Percentiles rank a stretch among this genome's conserved stretches.
These are phyloP conservation scores for Eucidaris tribuloides DNA, from an alignment of 35 echinoderm and acorn worm species.

Conservation along the genomic window DNA sequence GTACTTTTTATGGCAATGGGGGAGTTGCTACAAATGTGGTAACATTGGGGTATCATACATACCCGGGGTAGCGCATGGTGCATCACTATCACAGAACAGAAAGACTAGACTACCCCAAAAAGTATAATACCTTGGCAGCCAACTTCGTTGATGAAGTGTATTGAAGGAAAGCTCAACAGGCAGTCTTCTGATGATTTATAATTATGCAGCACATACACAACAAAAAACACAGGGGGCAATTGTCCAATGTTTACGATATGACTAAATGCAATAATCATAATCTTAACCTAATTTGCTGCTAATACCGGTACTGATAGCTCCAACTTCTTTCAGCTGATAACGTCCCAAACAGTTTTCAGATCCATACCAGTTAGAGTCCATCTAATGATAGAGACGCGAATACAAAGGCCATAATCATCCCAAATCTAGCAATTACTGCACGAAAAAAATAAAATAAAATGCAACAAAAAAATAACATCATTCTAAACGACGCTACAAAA, in stretches of 20 bases:
- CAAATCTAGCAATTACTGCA: too few species aligned
- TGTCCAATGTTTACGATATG: not conserved
- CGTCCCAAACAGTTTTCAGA: conserved; percentile 60
- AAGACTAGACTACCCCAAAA: too few species aligned
- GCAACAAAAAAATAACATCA: too few species aligned
- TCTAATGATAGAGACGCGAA: conserved; percentile 21
- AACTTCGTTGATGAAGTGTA: not conserved
- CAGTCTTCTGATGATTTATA: too few species aligned
- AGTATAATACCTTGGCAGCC: not conserved
- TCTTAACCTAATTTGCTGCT: conserved; percentile 74
- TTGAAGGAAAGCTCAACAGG: not conserved
- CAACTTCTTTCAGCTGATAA: conserved; percentile 58
- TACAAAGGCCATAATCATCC: not conserved
- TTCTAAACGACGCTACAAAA: too few species aligned
- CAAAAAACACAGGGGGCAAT: not conserved
- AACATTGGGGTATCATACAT: too few species aligned
- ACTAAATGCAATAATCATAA: not conserved
- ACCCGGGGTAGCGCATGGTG: too few species aligned
- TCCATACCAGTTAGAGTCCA: conserved; percentile 92
- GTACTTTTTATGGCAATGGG: too few species aligned
- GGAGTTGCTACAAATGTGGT: too few species aligned
- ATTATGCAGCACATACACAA: too few species aligned
- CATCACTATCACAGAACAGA: too few species aligned
- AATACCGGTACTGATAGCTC: conserved; percentile 47
- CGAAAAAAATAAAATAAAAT: not conserved